These are phyloP conservation scores for Coenonympha arcania DNA, from an alignment of 2,888 invertebrate species.

Conservation along the genomic window DNA sequence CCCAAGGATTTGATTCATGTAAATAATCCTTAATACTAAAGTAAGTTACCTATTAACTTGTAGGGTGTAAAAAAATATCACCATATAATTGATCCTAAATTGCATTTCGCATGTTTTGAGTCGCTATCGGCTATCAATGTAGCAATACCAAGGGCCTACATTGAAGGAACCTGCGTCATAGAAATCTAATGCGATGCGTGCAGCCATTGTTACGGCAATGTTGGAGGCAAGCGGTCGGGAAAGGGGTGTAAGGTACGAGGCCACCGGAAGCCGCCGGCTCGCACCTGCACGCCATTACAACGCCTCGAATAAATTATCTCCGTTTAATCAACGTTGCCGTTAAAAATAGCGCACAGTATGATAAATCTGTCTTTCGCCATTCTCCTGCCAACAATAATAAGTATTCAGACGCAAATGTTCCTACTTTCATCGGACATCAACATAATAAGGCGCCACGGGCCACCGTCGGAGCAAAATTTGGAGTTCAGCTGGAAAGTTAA, in stretches of 20 bases:
- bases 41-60: too few species aligned
- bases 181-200: conserved; percentile 9
- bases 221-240: too few species aligned
- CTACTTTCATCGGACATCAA: conserved; percentile 36
- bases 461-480: neutral
- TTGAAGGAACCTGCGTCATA: neutral
- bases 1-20: too few species aligned
- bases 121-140: too few species aligned
- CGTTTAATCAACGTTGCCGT: conserved; percentile 35
- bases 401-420: conserved; percentile 39
- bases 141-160: neutral
- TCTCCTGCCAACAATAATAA: conserved; percentile 39
- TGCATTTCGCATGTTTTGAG: too few species aligned
- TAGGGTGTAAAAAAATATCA: too few species aligned
- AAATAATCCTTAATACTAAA: too few species aligned
- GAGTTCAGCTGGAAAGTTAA: neutral
- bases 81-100: too few species aligned
- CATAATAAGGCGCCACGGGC: neutral
- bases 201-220: conserved; percentile 6
- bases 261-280: conserved; percentile 45
- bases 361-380: conserved; percentile 17
- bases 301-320: conserved; percentile 38
- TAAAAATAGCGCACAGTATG: conserved; percentile 1
- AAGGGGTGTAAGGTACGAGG: conserved; percentile 35
- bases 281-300: conserved; percentile 52